Conservation (phyloP, 2,888 invertebrate genomes). For the Troides oblongomaculatus region DNA sequence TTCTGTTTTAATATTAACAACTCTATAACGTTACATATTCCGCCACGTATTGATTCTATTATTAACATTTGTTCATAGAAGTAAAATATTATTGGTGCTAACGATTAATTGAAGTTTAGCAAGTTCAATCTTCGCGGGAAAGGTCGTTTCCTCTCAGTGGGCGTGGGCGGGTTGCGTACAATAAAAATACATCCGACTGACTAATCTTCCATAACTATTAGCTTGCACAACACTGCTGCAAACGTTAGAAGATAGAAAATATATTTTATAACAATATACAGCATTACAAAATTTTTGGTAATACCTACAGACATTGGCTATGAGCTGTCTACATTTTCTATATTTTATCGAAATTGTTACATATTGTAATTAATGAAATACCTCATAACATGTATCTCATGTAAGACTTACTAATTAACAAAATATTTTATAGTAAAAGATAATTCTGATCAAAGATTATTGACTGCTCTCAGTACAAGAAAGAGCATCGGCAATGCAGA, state of each 20-base stretch:
- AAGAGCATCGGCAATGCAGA: conserved; percentile 13
- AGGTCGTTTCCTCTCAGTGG: conserved; percentile 14
- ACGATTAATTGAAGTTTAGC: not conserved
- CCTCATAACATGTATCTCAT: not conserved
- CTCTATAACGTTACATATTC: too few relatives aligned
- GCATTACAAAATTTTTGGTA: not conserved
- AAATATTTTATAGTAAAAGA: not conserved
- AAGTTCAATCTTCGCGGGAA: not conserved
- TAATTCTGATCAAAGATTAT: not conserved
- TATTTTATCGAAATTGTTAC: not conserved
- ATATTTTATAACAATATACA: conserved; percentile 1
- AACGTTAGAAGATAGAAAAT: not conserved
- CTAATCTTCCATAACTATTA: conserved; percentile 17
- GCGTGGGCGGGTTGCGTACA: conserved; percentile 25
- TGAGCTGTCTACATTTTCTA: not conserved
- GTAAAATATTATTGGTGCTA: not conserved
- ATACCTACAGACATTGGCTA: not conserved
- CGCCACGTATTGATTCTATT: not conserved
- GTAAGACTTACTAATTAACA: not conserved
- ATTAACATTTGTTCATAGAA: not conserved
- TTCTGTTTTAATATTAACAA: too few relatives aligned
- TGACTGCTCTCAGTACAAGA: conserved; percentile 5
- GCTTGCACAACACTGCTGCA: conserved; percentile 24
- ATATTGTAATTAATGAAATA: not conserved
- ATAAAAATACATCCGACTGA: conserved; percentile 29